Conservation (phyloP, 1,140 invertebrate genomes). For the Papilio aristodemus region DNA sequence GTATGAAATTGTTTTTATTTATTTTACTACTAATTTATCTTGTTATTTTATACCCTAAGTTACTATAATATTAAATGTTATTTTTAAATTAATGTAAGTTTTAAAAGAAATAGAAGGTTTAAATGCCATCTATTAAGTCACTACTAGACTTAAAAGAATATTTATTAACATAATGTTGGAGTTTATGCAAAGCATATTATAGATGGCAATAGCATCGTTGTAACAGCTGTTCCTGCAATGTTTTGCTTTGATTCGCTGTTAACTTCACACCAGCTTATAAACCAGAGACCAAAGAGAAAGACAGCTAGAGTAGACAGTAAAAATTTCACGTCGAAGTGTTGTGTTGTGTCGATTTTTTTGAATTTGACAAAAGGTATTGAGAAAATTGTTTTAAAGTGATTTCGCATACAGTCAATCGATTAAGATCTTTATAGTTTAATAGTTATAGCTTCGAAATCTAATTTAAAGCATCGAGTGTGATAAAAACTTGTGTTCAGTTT, state of each 20-base stretch:
- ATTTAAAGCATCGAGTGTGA: slow-evolving; percentile 31
- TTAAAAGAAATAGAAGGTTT: not conserved
- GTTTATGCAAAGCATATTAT: slow-evolving; percentile 22
- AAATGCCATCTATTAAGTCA: slow-evolving; percentile 13
- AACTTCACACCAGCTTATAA: slow-evolving; percentile 52
- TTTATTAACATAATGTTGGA: not conserved
- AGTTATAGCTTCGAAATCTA: slow-evolving; percentile 13
- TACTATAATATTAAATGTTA: too few species aligned
- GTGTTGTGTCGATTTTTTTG: slow-evolving; percentile 53
- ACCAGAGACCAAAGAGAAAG: slow-evolving; percentile 47
- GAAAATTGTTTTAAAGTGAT: slow-evolving; percentile 45
- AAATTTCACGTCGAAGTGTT: slow-evolving; percentile 55
- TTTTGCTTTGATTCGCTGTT: slow-evolving; percentile 55
- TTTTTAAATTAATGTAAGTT: too few species aligned
- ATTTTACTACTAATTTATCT: too few species aligned
- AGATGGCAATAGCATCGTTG: slow-evolving; percentile 45
- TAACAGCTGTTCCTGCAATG: slow-evolving; percentile 57
- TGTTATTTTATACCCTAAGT: too few species aligned
- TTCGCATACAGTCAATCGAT: slow-evolving; percentile 10
- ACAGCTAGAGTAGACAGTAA: slow-evolving; percentile 40
- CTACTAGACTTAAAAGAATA: not conserved
- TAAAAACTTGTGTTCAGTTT: slow-evolving; percentile 46
- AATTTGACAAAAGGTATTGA: slow-evolving; percentile 50
- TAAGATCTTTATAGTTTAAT: slow-evolving; percentile 18
- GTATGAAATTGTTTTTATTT: too few species aligned